Evolutionary conservation across 1,140 invertebrate genomes (phyloP), one percentile per base, ranked within the genome.

Genomic region (Drosophila malerkotliana): DNA sequence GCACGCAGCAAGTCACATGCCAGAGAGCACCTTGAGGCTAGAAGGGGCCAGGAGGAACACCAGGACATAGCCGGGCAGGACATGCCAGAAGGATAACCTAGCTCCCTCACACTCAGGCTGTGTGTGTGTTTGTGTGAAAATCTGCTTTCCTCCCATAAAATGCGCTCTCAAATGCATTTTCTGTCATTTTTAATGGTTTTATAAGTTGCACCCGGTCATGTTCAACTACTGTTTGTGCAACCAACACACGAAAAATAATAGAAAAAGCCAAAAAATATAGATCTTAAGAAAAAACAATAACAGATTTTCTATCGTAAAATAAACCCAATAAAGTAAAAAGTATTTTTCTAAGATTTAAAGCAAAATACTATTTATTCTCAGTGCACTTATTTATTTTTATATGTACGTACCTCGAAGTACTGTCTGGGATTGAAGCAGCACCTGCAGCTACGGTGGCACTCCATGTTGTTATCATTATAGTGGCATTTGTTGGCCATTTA

Each of bases 121-220:
- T 32, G 9, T 8, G 39, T 15, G 48, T 57, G 61, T 55, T 26
- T 64, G 39, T 54, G 51, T 47, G 51, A 39, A 59, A 67, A 57
- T 67, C 72, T 41, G 41, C 60, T 58, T 52, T 48, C 18, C 15
- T 47, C 32, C 67, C 39, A 57, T 57, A 77, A 81, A 72, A 79
- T 59, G 72, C 51, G 48, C 45, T 47, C 72, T 41, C 54, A 64
- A 80, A 84, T 77, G 81, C 81, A 77, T 76, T 85, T 84, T 68
- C 72, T 85, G 81, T 85, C 81, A 69, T 85, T 78, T 75, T 62
- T 78, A 87, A 85, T 87, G 82, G 68, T 87, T 84, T 84, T 84
- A 77, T 84, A 81, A 71, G 73, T 81, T 87, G 41, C 41, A 44
- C 41, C n/a, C 41, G 14, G n/a, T 44, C 41, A 7, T 15, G 41